These are phyloP conservation scores for Mythimna impura DNA, from an alignment of 2,888 invertebrate species.

Conservation along the genomic window DNA sequence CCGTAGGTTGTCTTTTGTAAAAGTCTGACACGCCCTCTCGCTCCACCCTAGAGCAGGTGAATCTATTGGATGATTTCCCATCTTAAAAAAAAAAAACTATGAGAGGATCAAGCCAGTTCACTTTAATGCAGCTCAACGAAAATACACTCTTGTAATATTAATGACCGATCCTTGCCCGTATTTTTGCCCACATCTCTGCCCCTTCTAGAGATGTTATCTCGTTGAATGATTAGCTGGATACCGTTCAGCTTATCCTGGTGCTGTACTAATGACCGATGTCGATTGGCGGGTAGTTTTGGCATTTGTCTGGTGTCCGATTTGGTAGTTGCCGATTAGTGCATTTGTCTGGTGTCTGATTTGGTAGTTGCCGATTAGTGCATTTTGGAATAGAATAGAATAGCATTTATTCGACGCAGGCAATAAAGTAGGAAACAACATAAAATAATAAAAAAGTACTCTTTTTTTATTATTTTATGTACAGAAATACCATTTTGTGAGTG, in stretches of 20 bases:
- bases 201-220: slow-evolving; percentile 59
- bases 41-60: too few species aligned
- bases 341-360: background rate
- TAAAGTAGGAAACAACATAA: too few species aligned
- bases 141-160: background rate
- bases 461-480: too few species aligned
- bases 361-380: background rate
- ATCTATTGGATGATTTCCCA: too few species aligned
- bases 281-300: slow-evolving; percentile 21
- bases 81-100: too few species aligned
- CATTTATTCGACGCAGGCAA: too few species aligned
- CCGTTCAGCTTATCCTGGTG: slow-evolving; percentile 53
- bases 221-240: slow-evolving; percentile 64
- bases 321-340: background rate
- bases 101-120: too few species aligned
- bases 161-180: background rate
- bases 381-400: too few species aligned
- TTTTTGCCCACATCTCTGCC: slow-evolving; percentile 39
- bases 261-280: slow-evolving; percentile 41
- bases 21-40: too few species aligned
- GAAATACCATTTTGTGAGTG: too few species aligned
- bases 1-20: too few species aligned
- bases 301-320: slow-evolving; percentile 10
- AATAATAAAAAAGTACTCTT: too few species aligned
- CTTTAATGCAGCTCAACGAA: background rate